Evolutionary conservation across 1,140 invertebrate genomes (phyloP).

Genomic region (Rhagoletis pomonella): DNA sequence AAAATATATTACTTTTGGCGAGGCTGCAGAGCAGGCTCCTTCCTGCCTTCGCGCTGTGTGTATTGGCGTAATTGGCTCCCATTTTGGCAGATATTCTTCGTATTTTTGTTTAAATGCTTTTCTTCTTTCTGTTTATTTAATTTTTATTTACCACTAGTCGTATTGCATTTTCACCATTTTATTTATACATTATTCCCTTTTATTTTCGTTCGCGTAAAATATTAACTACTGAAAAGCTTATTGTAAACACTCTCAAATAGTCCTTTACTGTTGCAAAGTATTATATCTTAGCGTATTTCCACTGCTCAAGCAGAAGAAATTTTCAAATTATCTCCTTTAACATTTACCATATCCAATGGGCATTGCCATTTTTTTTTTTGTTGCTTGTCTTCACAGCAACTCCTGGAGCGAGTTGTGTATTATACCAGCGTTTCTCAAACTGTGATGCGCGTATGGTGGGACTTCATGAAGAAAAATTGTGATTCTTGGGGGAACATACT

Average conservation of each 20-base stretch:
- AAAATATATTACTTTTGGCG: conserved; percentile 30
- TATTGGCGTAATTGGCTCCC: conserved; percentile 18
- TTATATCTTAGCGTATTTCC: neutral
- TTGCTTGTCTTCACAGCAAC: neutral
- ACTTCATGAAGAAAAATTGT: no score
- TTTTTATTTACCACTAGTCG: conserved; percentile 33
- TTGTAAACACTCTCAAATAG: neutral
- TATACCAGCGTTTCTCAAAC: no score
- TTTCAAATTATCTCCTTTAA: conserved; percentile 7
- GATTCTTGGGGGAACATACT: no score
- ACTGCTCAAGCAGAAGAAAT: neutral
- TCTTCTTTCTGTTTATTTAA: neutral
- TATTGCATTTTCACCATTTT: conserved; percentile 10
- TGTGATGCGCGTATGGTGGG: no score
- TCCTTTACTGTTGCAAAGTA: neutral
- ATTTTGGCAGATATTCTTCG: neutral
- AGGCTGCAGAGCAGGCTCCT: neutral
- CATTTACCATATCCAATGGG: neutral
- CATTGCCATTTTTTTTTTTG: neutral
- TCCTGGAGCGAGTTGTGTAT: neutral
- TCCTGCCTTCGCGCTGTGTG: neutral
- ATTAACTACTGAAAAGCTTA: neutral
- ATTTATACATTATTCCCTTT: neutral
- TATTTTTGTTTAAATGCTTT: conserved; percentile 23
- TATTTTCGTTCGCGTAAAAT: neutral